Evolutionary conservation across 2,797 vertebrate species (phyloP), one percentile per base, ranked within the genome.

Genomic region (Argya squamiceps): DNA sequence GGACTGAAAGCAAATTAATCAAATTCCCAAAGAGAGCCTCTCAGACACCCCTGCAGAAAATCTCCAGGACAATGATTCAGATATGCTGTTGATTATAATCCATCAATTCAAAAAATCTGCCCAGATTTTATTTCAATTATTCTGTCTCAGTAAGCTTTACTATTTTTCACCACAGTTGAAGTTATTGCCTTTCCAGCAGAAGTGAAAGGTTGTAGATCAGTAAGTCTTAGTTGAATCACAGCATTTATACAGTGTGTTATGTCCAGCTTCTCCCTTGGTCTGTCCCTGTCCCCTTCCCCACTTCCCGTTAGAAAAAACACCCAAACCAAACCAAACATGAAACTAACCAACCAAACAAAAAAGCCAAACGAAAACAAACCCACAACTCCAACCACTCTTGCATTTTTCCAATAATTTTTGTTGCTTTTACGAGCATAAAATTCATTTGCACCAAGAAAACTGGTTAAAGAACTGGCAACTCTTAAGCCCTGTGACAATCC

Each of bases 131-230:
- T 70, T 83, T 89, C 11, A 32, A 47, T 82, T 56, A 32, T 74
- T 76, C 41, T 76, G 5, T 23, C 37, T 87, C 39, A 58, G 44
- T 12, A 85, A 74, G 11, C 13, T 89, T 87, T 86, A 69, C 11
- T 65, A 11, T 55, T 94, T 95, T 91, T 75, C 21, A 79, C 21
- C 24, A 37, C 26, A 84, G 34, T 8, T 46, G 24, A 92, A 95
- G 32, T 69, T 68, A 60, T 4, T 70, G 24, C 9, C 55, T 93
- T 70, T 83, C 36, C 60, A 91, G n/a, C 4, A 26, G 69, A 88
- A 89, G 46, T 29, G 7, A 17, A 74, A 15, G 30, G 27, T 32
- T 88, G 34, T 46, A 89, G 60, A 56, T 83, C 56, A 71, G 36
- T 84, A 81, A 75, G 23, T 81, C n/a, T 64, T 63, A 56, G 29